Base-by-base conservation (phyloP, 2,888 invertebrate genomes). In the Coenonympha glycerion region DNA sequence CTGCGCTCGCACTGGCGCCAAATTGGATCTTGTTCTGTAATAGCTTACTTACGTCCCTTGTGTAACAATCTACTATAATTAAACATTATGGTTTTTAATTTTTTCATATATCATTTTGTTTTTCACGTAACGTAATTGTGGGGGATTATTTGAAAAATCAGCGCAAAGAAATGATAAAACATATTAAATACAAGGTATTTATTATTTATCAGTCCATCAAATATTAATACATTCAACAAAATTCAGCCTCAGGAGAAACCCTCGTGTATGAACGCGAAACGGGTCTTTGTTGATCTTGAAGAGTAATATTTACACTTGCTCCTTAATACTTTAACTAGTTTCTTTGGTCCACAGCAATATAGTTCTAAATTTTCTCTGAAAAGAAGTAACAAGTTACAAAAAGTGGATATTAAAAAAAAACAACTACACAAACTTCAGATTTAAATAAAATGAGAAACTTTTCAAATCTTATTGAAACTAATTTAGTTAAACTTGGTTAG, bases 341-440 rank as follows among this genome's bases (percentile, higher is more conserved):
- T 79, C 75, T 87, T 88, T 79, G 88, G 84, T 75, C 88, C 88
- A 66, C 88, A 88, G 71, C 86, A 85, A 57, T 76, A 88, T 39
- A 88, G 53, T 28, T 73, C 73, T 28, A 88, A 60, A 51, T 75
- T 71, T 47, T 74, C 55, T 44, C 87, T 88, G 79, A 37, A 83
- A 81, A 30, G 57, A 62, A 60, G 9, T 15, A 1, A 36, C 6
- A 6, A 11, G 6, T 11, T 6, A 19, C 6, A 5, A 5, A 3
- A 19, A 11, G 3, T 21, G 2, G 13, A 2, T 8, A 1, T 15
- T 16, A 3, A 26, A 26, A n/a, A 22, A 26, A 8, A 26, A 26
- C n/a, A 11, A 6, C 11, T 6, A 11, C 6, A 5, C 3, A 3
- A 19, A 11, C 2, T 11, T 2, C 16, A 2, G 8, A 1, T 8